Conservation (phyloP, 1,140 invertebrate species). For the Heliconius nattereri region DNA sequence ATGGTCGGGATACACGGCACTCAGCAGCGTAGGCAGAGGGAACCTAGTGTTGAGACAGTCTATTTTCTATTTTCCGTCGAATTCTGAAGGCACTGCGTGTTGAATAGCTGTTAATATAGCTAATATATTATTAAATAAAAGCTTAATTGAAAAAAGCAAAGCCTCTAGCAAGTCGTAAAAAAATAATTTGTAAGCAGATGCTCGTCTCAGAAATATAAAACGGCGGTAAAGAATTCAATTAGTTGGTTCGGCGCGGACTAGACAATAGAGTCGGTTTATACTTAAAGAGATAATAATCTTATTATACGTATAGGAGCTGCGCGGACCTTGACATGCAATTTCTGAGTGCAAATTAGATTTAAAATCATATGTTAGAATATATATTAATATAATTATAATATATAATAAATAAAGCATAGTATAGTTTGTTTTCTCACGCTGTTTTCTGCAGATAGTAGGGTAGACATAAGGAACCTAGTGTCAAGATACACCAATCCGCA, state of each 20-base stretch:
- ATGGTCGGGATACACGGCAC: too few species aligned
- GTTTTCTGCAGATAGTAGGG: neutral
- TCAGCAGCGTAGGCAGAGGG: too few species aligned
- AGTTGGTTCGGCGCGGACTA: constrained; percentile 24
- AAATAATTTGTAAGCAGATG: neutral
- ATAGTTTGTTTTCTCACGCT: too few species aligned
- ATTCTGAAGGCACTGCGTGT: too few species aligned
- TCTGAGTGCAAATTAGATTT: constrained; percentile 5
- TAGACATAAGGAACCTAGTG: too few species aligned
- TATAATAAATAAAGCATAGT: neutral
- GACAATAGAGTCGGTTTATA: constrained; percentile 26
- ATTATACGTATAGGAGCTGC: constrained; percentile 12
- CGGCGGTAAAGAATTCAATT: constrained; percentile 25
- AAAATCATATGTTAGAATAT: neutral
- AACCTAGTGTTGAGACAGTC: too few species aligned
- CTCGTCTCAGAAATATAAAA: constrained; percentile 1
- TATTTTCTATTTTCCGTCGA: too few species aligned
- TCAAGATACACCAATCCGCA: too few species aligned
- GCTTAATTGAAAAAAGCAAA: neutral
- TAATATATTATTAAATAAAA: too few species aligned
- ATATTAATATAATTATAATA: neutral
- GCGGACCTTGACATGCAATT: constrained; percentile 19
- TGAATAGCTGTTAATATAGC: too few species aligned
- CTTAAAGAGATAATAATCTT: constrained; percentile 22
- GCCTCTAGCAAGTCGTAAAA: neutral